Percentiles rank a stretch among this genome's conserved stretches.
phyloP scores from a whole-genome alignment of 2,113 vertebrate genomes.

The Oreochromis niloticus region DNA sequence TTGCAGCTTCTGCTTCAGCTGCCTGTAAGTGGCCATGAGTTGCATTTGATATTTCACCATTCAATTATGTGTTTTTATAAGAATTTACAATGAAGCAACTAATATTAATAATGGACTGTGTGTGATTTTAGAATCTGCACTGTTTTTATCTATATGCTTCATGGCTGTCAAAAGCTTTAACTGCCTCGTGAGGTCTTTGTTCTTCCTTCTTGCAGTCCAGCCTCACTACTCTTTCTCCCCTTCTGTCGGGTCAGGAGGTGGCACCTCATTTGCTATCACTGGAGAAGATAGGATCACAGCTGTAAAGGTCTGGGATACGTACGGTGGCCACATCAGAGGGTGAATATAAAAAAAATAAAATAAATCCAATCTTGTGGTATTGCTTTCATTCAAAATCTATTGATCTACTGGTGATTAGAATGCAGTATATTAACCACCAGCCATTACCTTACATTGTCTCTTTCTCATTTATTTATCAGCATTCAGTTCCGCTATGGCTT shows the following conservation, averaged over 20 bases:
- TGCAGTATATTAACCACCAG: not conserved
- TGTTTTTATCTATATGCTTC: no score
- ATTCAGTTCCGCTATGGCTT: not conserved
- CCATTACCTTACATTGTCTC: not conserved
- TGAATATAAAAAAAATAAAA: not conserved
- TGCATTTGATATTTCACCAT: no score
- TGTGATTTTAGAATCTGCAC: no score
- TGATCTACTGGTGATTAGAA: not conserved
- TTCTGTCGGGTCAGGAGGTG: rapidly evolving
- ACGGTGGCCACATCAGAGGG: not conserved
- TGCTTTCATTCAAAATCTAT: not conserved
- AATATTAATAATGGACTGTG: no score
- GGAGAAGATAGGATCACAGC: not conserved
- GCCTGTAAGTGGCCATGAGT: no score
- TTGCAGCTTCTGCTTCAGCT: no score
- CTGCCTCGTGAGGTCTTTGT: not conserved
- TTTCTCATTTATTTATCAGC: not conserved
- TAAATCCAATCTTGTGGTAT: not conserved
- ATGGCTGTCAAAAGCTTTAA: no score
- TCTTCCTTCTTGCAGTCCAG: not conserved
- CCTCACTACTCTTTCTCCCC: not conserved
- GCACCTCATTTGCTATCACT: not conserved
- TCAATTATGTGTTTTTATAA: no score
- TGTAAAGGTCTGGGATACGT: not conserved
- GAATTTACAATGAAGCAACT: no score